Base-by-base conservation (phyloP, 2,888 invertebrate genomes). In the Megamerina dolium region DNA sequence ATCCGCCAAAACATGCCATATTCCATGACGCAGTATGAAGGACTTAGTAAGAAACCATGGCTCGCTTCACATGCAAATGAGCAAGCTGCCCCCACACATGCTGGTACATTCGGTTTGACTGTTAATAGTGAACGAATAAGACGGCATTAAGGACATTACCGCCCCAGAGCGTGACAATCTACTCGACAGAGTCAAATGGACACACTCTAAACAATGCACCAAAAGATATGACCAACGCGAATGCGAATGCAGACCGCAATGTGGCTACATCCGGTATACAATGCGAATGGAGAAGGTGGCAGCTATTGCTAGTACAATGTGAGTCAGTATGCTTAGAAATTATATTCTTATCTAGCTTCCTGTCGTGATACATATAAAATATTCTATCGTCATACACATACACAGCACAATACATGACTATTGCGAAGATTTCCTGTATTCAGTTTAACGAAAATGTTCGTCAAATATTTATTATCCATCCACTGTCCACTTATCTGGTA, bases 331-430 rank as follows among this genome's bases (percentile, higher is more conserved):
- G n/a, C n/a, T n/a, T n/a, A n/a, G 45, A 53, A 55, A 55, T 68
- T 69, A 68, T 65, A 64, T 60, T 66, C 71, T 70, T 70, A 70
- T 70, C 70, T 68, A 56, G 66, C 59, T 70, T 70, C 70, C 70
- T 70, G 70, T 70, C 70, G 71, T 70, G 70, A 64, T 63, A 67
- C 61, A 68, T n/a, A n/a, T 63, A 66, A 62, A 61, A 46, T 42
- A 52, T 52, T n/a, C n/a, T n/a, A n/a, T n/a, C n/a, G n/a, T n/a
- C n/a, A n/a, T n/a, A n/a, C n/a, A n/a, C n/a, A n/a, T n/a, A n/a
- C n/a, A n/a, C n/a, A n/a, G n/a, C n/a, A n/a, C n/a, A n/a, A n/a
- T n/a, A n/a, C n/a, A n/a, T n/a, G n/a, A n/a, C n/a, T n/a, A 31
- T 16, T 31, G 16, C 14, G 17, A 36, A 36, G 36, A 36, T 36